A percentile compares a stretch with the other conserved stretches of the same genome.
Conservation (phyloP, 2,797 vertebrate species). For the Melopsittacus undulatus region DNA sequence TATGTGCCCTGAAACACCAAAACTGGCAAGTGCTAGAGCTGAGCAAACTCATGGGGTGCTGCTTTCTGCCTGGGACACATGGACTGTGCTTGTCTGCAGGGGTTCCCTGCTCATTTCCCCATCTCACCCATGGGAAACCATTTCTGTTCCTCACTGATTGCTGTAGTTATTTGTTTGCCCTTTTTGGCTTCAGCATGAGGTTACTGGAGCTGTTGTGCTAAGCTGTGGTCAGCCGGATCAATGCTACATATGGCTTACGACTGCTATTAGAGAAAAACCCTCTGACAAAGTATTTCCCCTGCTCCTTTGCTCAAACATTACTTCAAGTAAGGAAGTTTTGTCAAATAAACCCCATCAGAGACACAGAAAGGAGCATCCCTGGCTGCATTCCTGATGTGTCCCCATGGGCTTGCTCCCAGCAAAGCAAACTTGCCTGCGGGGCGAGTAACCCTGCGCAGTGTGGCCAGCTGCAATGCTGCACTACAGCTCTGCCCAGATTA, state of each 20-base stretch:
- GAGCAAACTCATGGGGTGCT: not conserved
- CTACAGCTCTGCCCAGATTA: not conserved
- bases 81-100: fast-evolving
- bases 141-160: not conserved
- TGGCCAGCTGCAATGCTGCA: fast-evolving
- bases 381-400: not conserved
- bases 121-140: not conserved
- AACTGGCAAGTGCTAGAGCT: not conserved
- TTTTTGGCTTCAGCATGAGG: not conserved
- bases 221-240: not conserved
- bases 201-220: not conserved
- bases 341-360: not conserved
- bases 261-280: not conserved
- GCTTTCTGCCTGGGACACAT: not conserved
- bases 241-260: not conserved
- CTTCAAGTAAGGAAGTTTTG: not conserved
- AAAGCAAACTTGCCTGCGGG: not conserved
- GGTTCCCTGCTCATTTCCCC: not conserved
- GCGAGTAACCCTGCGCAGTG: fast-evolving
- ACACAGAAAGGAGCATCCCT: fast-evolving
- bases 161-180: not conserved
- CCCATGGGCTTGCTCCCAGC: not conserved
- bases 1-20: fast-evolving
- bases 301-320: not conserved
- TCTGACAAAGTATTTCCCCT: not conserved